Evolutionary conservation across 1,140 invertebrate genomes (phyloP), one percentile per base, ranked within the genome.

Genomic region (Drosophila takahashii): DNA sequence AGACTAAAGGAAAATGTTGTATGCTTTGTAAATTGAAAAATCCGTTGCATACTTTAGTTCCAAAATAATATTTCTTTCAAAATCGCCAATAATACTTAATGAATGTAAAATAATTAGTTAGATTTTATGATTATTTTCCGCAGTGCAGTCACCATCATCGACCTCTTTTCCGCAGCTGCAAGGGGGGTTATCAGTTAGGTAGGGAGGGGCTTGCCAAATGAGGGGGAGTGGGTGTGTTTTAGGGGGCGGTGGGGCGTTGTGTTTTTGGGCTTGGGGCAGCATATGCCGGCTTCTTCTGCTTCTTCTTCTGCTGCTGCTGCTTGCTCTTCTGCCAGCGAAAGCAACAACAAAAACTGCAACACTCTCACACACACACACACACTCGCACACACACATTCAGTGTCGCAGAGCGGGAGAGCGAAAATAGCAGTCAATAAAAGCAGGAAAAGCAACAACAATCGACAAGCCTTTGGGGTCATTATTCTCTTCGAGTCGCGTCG

Each of bases 381-480:
- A n/a, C n/a, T n/a, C n/a, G n/a, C n/a, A n/a, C n/a, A n/a, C n/a
- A 64, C 57, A 75, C 37, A 74, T 59, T 41, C 6, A 58, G 18
- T 58, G 18, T 48, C 34, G 39, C 15, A 52, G 59, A 77, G 54
- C 51, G 60, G 51, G 59, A 77, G 71, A 79, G 81, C 62, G 77
- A 81, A 86, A 87, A 87, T 83, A 87, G 83, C 83, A 87, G 84
- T 87, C 83, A 87, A 80, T 80, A 81, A 81, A 78, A 79, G 62
- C 80, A 76, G 60, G 59, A 77, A 47, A 71, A 72, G 59, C 52
- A 77, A 53, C 79, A 78, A 74, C 53, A 69, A 80, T 79, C 72
- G 59, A 79, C 77, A 86, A 85, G 86, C 78, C 87, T 86, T 92
- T 92, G 90, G 90, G 90, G 90, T 92, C 90, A 92, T 92, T 92